A percentile compares a stretch with the other conserved stretches of the same genome.
phyloP scores from a whole-genome alignment of 2,797 vertebrate species.

The Myripristis jacobus region DNA sequence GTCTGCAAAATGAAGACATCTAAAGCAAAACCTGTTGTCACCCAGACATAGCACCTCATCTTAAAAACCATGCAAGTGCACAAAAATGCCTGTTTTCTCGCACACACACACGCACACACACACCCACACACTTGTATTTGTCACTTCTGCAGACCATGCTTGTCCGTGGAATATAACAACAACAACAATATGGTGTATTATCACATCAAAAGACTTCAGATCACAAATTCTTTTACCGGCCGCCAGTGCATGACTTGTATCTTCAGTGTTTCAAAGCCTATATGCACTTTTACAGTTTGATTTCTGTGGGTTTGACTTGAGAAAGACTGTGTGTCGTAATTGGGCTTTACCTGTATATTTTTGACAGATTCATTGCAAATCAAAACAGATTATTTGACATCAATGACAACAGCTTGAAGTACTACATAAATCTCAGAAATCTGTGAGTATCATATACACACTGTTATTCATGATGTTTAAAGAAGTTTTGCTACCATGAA shows the following conservation, averaged over 20 bases:
- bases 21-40: neutral
- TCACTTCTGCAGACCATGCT: neutral
- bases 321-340: neutral
- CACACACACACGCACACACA: too few species aligned
- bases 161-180: too few species aligned
- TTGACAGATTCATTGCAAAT: slow-evolving; percentile 91
- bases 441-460: slow-evolving; percentile 87
- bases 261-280: too few species aligned
- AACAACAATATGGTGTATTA: too few species aligned
- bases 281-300: neutral
- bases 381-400: slow-evolving; percentile 91
- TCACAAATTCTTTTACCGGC: too few species aligned
- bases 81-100: neutral
- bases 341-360: neutral
- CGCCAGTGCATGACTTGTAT: too few species aligned
- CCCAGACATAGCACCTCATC: neutral
- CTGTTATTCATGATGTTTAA: neutral
- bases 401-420: slow-evolving; percentile 91
- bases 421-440: slow-evolving; percentile 94
- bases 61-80: neutral
- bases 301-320: neutral
- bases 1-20: neutral
- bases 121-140: too few species aligned
- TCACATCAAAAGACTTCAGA: too few species aligned
- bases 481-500: neutral